These are phyloP conservation scores for Oscheius myriophilus DNA, from an alignment of 2,888 invertebrate species.

Conservation along the genomic window DNA sequence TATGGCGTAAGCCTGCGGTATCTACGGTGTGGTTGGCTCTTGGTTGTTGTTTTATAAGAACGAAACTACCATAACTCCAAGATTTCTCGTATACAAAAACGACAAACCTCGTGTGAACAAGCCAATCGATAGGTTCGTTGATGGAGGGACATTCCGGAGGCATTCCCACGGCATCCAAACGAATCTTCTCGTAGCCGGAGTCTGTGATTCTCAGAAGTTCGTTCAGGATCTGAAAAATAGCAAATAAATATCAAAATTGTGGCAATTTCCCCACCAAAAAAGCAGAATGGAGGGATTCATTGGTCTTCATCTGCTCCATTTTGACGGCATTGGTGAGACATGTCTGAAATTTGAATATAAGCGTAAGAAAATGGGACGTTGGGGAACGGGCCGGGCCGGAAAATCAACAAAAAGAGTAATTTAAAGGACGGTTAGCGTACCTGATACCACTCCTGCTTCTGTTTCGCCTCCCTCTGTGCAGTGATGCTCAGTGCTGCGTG, in stretches of 20 bases:
- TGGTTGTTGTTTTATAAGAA: too few relatives aligned
- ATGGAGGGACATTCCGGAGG: constrained; percentile 25
- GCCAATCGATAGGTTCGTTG: constrained; percentile 59
- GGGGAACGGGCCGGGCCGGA: neutral
- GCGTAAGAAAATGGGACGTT: neutral
- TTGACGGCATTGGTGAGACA: constrained; percentile 26
- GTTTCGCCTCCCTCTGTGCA: constrained; percentile 92
- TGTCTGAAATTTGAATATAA: constrained; percentile 11
- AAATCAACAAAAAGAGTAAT: neutral
- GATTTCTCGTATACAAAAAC: neutral
- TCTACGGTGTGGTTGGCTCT: too few relatives aligned
- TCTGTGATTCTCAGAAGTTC: constrained; percentile 81
- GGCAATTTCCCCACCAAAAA: constrained; percentile 7
- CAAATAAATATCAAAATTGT: neutral
- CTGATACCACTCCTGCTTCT: constrained; percentile 85
- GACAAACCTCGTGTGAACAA: constrained; percentile 39
- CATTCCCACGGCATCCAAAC: constrained; percentile 38
- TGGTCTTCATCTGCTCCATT: neutral
- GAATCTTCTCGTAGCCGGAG: constrained; percentile 52
- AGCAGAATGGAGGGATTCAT: constrained; percentile 3
- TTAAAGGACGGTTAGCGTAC: constrained; percentile 53
- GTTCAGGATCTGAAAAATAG: constrained; percentile 77
- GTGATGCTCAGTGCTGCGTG: constrained; percentile 92
- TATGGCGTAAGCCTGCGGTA: too few relatives aligned
- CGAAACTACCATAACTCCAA: neutral